Conservation (phyloP, 2,888 invertebrate species). For the Saturnia pavonia region DNA sequence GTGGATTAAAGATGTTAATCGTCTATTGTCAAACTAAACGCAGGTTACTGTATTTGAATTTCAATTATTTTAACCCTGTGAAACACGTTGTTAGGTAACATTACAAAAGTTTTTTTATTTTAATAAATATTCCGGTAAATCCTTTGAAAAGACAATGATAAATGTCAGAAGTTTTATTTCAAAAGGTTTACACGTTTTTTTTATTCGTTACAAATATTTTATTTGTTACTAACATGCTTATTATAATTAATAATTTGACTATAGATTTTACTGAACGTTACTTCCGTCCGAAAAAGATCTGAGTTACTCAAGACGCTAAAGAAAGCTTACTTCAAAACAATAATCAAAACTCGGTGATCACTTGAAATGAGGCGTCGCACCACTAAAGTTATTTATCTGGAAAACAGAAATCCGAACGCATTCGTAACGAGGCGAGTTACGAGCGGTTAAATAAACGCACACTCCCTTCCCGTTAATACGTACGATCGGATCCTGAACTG, state of each 20-base stretch:
- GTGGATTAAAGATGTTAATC: conserved; percentile 5
- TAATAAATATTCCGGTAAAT: neutral
- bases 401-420: conserved; percentile 14
- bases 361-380: conserved; percentile 17
- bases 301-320: too few relatives aligned
- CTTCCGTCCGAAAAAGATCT: too few relatives aligned
- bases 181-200: too few relatives aligned
- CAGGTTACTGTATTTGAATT: neutral
- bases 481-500: conserved; percentile 57
- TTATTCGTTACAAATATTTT: too few relatives aligned
- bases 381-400: conserved; percentile 2
- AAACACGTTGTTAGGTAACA: neutral
- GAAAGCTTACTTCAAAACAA: too few relatives aligned
- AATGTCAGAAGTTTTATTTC: too few relatives aligned
- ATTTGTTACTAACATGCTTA: too few relatives aligned
- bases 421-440: conserved; percentile 69
- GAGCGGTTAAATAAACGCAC: conserved; percentile 77
- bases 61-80: neutral
- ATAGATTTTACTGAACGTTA: too few relatives aligned
- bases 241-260: too few relatives aligned
- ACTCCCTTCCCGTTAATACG: conserved; percentile 58
- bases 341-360: neutral
- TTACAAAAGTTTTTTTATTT: neutral
- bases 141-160: neutral
- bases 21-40: conserved; percentile 12